phyloP scores from a whole-genome alignment of 2,888 invertebrate genomes.

The Agapetus fuscipes region DNA sequence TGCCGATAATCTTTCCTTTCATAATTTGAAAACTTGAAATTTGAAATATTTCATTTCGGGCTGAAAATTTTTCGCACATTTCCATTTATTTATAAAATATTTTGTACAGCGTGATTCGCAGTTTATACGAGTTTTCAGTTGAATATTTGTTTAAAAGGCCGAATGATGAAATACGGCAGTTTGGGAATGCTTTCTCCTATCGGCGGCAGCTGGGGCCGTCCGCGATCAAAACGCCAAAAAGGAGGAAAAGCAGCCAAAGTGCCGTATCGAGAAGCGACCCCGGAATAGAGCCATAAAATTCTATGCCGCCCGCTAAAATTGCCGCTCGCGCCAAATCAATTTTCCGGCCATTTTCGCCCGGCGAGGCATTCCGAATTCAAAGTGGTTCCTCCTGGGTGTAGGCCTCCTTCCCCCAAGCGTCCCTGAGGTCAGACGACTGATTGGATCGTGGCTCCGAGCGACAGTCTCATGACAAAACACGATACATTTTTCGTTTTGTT shows the following conservation, averaged over 20 bases:
- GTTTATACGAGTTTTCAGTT: no score
- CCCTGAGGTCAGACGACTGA: not conserved
- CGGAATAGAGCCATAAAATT: slow-evolving; percentile 17
- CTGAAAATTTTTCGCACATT: no score
- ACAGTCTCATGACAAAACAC: no score
- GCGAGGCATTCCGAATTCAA: slow-evolving; percentile 6
- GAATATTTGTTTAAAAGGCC: no score
- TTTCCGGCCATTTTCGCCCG: slow-evolving; percentile 7
- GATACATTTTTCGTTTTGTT: no score
- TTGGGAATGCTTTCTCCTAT: not conserved
- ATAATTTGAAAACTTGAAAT: no score
- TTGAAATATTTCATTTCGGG: no score
- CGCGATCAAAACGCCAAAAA: not conserved
- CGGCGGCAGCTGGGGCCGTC: not conserved
- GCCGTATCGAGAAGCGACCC: slow-evolving; percentile 2
- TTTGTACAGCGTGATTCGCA: no score
- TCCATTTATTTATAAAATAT: no score
- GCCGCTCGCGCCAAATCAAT: slow-evolving; percentile 17
- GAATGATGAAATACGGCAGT: not conserved
- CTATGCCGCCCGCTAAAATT: slow-evolving; percentile 11
- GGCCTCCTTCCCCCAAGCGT: not conserved
- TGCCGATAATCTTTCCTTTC: no score
- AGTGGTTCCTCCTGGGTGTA: slow-evolving; percentile 1
- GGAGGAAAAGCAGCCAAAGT: not conserved
- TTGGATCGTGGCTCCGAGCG: not conserved